Conservation (phyloP, 1,140 invertebrate species). For the Hylaeus anthracinus region DNA sequence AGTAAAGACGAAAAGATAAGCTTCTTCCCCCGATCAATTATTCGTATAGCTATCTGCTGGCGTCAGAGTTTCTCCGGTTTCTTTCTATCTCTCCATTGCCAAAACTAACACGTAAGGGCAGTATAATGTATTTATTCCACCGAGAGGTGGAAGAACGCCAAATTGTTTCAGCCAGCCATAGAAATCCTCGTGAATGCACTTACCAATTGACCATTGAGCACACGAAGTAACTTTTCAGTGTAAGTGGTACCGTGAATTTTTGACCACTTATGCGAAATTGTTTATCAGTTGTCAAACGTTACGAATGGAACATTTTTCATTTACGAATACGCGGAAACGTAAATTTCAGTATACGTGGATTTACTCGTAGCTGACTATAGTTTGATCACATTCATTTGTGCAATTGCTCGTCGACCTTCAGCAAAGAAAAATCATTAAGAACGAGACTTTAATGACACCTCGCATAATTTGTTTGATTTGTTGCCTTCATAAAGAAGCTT, state of each 20-base stretch:
- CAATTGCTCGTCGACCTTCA: too few relatives aligned
- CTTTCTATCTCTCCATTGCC: constrained; percentile 11
- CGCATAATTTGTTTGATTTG: too few relatives aligned
- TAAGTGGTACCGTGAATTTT: background rate
- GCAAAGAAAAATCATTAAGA: too few relatives aligned
- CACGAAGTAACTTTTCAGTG: background rate
- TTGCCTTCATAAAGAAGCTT: too few relatives aligned
- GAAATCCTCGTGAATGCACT: background rate
- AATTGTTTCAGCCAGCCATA: constrained; percentile 10
- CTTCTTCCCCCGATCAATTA: constrained; percentile 4
- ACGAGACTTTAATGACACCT: too few relatives aligned
- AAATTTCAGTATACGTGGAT: background rate
- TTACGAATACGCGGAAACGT: background rate
- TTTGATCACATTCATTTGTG: background rate
- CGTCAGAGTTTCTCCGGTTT: background rate
- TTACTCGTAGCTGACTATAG: too few relatives aligned
- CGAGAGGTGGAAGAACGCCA: constrained; percentile 39
- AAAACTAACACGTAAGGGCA: constrained; percentile 4
- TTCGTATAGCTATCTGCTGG: background rate
- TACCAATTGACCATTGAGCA: background rate
- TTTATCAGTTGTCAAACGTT: background rate
- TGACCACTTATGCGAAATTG: background rate
- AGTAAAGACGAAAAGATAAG: background rate
- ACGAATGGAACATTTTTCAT: background rate
- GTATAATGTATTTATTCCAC: constrained; percentile 39